phyloP scores from a whole-genome alignment of 2,888 invertebrate genomes.

The Clostera curtula region DNA sequence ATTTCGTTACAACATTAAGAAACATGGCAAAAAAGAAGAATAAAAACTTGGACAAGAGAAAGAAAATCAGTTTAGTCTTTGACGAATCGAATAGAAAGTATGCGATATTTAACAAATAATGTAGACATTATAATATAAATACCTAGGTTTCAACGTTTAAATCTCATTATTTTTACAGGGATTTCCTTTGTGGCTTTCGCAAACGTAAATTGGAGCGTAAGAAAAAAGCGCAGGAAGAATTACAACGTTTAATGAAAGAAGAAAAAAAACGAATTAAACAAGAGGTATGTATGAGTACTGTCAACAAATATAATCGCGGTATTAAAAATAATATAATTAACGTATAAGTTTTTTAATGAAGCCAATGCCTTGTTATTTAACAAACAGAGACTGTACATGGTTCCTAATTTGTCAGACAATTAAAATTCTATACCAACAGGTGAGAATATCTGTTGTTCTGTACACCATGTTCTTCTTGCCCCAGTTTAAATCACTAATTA shows the following conservation, averaged over 20 bases:
- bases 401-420: no score
- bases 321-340: no score
- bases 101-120: constrained; percentile 6
- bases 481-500: no score
- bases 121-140: constrained; percentile 4
- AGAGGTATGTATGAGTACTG: constrained; percentile 74
- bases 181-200: constrained; percentile 86
- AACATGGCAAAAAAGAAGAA: constrained; percentile 54
- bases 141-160: neutral
- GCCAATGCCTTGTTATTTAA: no score
- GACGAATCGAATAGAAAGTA: constrained; percentile 64
- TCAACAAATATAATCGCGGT: no score
- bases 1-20: no score
- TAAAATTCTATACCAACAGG: no score
- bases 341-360: no score
- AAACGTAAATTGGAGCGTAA: constrained; percentile 86
- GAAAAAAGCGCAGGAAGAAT: constrained; percentile 82
- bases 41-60: constrained; percentile 45
- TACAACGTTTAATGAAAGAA: constrained; percentile 81
- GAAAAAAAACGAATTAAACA: constrained; percentile 84
- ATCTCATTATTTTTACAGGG: constrained; percentile 64
- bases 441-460: no score
- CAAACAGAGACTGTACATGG: no score
- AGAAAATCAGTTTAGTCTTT: constrained; percentile 57
- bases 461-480: no score